Evolutionary conservation across 1,140 invertebrate species (phyloP), one percentile per base, ranked within the genome.

Genomic region (Drosophila sturtevanti): DNA sequence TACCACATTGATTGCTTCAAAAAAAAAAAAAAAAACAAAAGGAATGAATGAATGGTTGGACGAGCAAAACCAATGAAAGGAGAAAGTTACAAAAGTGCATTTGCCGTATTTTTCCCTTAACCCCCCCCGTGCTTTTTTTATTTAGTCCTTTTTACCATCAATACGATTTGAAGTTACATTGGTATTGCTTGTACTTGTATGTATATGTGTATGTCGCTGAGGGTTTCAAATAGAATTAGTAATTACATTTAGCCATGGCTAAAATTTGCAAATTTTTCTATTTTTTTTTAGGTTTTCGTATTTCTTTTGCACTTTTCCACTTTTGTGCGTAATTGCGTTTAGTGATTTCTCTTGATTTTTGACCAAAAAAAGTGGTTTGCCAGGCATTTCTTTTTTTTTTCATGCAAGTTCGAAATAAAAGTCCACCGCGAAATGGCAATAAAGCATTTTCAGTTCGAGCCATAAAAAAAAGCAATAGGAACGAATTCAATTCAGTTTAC

Each of bases 181-280:
- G 14, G 48, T 44, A 34, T 18, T 72, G 27, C 7, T 4, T 31
- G 38, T 44, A 38, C 27, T 6, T 34, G 44, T 51, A 14, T 54
- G 4, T 60, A 55, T 73, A 51, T 68, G 22, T 63, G 78, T 68
- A 62, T 48, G 55, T 63, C 16, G 38, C 16, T 41, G 41, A 63
- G 61, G 60, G 68, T 63, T 68, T 60, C 63, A 77, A 77, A 77
- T 56, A 54, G 71, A 79, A 82, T 79, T 76, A 72, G 64, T 84
- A 84, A 76, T 84, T 52, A 79, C 79, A 72, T 79, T 76, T 79
- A 31, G 27, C 35, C 35, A 16, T 41, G 24, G 14, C 31, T 60
- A 16, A n/a, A 18, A 14, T 27, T 63, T 59, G 9, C 14, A 16
- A 16, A 16, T 10, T 51, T 51, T 9, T 16, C 51, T n/a, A 10